phyloP scores from a whole-genome alignment of 30 jellyfish, hydroid and myxozoan genomes.

The Hydractinia symbiolongicarpus region DNA sequence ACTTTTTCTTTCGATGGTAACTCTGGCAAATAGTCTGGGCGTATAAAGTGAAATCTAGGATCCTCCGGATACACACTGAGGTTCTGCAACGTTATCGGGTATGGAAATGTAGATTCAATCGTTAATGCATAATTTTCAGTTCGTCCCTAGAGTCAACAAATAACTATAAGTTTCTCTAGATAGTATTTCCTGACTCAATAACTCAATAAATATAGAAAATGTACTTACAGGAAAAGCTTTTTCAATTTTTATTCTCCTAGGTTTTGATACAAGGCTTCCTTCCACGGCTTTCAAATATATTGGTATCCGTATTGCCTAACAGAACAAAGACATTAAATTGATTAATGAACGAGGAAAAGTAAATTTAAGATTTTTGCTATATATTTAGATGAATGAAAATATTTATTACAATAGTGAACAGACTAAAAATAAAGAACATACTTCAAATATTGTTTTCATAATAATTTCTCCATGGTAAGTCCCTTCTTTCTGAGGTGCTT shows the following conservation, averaged over 20 bases:
- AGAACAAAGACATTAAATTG: too few species aligned
- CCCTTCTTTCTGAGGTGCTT: conserved; percentile 75
- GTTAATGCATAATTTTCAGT: conserved; percentile 68
- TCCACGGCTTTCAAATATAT: conserved; percentile 54
- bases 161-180: background rate
- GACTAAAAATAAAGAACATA: background rate
- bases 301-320: conserved; percentile 76
- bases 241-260: conserved; percentile 71
- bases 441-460: conserved; percentile 77
- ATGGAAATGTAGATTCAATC: conserved; percentile 71
- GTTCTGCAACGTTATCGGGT: conserved; percentile 49
- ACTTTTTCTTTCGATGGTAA: conserved; percentile 67
- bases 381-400: background rate
- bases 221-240: conserved; percentile 90
- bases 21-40: conserved; percentile 50
- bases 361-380: too few species aligned
- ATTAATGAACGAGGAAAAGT: too few species aligned
- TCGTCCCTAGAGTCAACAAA: conserved; percentile 64
- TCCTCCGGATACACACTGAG: conserved; percentile 80
- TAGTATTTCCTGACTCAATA: too few species aligned
- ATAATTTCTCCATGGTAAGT: conserved; percentile 65
- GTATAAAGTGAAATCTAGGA: conserved; percentile 42
- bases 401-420: background rate
- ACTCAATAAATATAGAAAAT: background rate
- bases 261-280: conserved; percentile 73